Evolutionary conservation across 2,888 invertebrate species (phyloP), one percentile per base, ranked within the genome.

Genomic region (Dorcus hopei): DNA sequence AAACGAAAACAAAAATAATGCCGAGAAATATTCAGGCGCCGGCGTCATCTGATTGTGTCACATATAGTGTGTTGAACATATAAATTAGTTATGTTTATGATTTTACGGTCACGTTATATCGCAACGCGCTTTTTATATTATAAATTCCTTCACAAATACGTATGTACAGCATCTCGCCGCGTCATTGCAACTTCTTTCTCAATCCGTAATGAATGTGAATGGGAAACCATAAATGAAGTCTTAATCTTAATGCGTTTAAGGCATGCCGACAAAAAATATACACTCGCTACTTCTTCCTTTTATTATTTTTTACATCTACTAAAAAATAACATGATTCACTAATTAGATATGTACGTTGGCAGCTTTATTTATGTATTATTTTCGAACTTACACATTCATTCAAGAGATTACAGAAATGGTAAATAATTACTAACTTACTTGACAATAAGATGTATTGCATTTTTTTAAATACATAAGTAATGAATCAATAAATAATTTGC

Each of bases 21-120:
- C 9, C 54, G 49, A 53, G 58, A 58, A 61, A 56, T 60, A 57
- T 59, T 51, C 49, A 55, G 59, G 63, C 63, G 61, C 63, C 63
- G 63, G 63, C 61, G 59, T 59, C 61, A 58, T 52, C 55, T 51
- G 57, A 59, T 59, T 54, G 59, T 59, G 61, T 57, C 59, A 62
- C 57, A 62, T 52, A 59, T 57, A 57, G 26, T 62, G 59, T 55
- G 39, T 43, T 33, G 55, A 50, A 50, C 45, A 53, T 33, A 33
- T 59, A 57, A 62, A 61, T 60, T 58, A 53, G 58, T 57, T 58
- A 57, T 64, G 54, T 58, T 58, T 58, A 53, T 49, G 53, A 58
- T 51, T 19, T 26, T 45, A 47, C 16, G 40, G 43, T 41, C 43
- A 40, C 38, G 38, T 42, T 45, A 54, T 45, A 11, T 45, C 45